A percentile compares a stretch with the other conserved stretches of the same genome.
phyloP scores from a whole-genome alignment of 1,140 invertebrate species.

The Aphelinus atriplicis region DNA sequence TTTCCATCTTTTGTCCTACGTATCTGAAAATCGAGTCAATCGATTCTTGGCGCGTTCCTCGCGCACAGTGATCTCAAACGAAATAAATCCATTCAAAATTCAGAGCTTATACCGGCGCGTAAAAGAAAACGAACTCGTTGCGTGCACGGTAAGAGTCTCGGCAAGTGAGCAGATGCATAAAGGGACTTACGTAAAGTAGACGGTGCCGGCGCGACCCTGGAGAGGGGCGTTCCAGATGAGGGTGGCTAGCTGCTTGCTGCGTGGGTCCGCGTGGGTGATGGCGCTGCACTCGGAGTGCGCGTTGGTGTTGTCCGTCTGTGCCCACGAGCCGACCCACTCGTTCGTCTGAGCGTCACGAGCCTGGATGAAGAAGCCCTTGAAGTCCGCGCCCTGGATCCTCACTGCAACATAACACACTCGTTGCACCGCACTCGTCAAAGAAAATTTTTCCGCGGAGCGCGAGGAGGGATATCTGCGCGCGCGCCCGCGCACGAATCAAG shows the following conservation, averaged over 20 bases:
- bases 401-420: constrained; percentile 62
- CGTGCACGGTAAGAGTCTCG: no score
- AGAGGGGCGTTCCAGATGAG: constrained; percentile 79
- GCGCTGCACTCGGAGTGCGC: constrained; percentile 80
- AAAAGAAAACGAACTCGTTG: not conserved
- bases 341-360: constrained; percentile 76
- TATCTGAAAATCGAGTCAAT: no score
- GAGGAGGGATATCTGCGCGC: no score
- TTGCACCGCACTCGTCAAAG: no score
- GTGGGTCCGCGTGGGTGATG: constrained; percentile 81
- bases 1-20: no score
- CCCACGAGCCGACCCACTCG: constrained; percentile 78
- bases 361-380: constrained; percentile 84
- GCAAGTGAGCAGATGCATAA: not conserved
- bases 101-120: no score
- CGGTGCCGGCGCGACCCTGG: constrained; percentile 70
- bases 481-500: no score
- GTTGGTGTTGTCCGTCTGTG: constrained; percentile 76
- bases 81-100: no score
- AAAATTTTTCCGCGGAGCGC: no score
- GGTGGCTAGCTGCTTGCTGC: constrained; percentile 76
- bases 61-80: no score
- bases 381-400: constrained; percentile 70
- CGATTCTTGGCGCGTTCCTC: no score
- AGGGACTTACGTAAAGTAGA: constrained; percentile 81